Evolutionary conservation across 2,113 vertebrate genomes (phyloP).

Genomic region (Centropus bengalensis): DNA sequence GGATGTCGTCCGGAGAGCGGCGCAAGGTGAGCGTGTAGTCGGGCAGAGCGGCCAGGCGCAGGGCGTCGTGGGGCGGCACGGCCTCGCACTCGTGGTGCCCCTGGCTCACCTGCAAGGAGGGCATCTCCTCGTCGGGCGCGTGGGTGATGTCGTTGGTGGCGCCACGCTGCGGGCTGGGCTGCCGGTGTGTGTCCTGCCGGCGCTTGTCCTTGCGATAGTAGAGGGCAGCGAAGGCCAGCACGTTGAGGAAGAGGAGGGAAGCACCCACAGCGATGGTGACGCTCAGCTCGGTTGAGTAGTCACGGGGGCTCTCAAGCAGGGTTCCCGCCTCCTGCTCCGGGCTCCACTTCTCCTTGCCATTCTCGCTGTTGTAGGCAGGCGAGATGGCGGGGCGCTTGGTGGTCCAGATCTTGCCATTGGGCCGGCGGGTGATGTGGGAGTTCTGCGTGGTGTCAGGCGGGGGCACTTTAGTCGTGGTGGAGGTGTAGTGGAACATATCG

Average conservation of each 20-base stretch:
- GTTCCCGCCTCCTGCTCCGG: slow-evolving; percentile 88
- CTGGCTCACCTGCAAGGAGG: slow-evolving; percentile 95
- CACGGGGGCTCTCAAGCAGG: slow-evolving; percentile 91
- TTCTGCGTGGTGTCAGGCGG: slow-evolving; percentile 92
- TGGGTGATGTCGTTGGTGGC: slow-evolving; percentile 87
- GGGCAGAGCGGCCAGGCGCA: slow-evolving; percentile 90
- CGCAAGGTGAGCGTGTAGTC: slow-evolving; percentile 97
- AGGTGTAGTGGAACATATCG: slow-evolving; percentile 99
- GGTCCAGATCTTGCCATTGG: slow-evolving; percentile 92
- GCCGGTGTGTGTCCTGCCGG: slow-evolving; percentile 89
- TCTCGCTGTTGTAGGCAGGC: slow-evolving; percentile 91
- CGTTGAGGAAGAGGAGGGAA: slow-evolving; percentile 96
- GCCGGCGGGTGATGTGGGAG: slow-evolving; percentile 91
- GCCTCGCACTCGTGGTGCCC: slow-evolving; percentile 92
- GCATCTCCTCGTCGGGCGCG: slow-evolving; percentile 92
- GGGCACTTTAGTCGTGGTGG: slow-evolving; percentile 97
- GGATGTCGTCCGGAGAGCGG: slow-evolving; percentile 97
- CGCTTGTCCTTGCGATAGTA: slow-evolving; percentile 99
- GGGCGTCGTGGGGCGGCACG: slow-evolving; percentile 85
- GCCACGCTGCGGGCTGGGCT: slow-evolving; percentile 90
- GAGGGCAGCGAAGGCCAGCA: slow-evolving; percentile 95
- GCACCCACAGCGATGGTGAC: slow-evolving; percentile 98
- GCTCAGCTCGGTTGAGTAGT: slow-evolving; percentile 98
- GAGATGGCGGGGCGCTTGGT: slow-evolving; percentile 96
- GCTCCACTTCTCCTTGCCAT: slow-evolving; percentile 87